These are phyloP conservation scores for Callocephalon fimbriatum DNA, from an alignment of 2,113 vertebrate species.

Conservation along the genomic window DNA sequence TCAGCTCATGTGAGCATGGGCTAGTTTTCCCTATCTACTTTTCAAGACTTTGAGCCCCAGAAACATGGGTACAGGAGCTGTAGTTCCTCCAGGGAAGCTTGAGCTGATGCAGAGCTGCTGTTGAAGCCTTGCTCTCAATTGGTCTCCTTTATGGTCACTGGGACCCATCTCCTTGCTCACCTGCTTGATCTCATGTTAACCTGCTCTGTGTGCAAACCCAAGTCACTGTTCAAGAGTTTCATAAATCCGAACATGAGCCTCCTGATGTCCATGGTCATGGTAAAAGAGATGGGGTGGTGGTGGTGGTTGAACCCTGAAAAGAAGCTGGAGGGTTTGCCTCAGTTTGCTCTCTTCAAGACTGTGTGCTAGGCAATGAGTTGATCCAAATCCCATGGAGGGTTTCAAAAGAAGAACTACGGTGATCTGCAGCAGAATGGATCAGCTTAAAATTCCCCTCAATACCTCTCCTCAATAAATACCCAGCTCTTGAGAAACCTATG, in stretches of 20 bases:
- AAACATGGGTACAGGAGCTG: neutral
- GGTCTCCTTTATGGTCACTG: neutral
- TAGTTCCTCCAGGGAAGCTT: neutral
- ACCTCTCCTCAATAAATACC: neutral
- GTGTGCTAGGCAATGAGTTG: neutral
- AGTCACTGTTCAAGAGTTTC: neutral
- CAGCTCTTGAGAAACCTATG: neutral
- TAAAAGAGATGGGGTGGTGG: neutral
- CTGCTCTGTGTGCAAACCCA: neutral
- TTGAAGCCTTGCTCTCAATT: neutral
- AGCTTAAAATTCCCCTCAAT: neutral
- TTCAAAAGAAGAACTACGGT: neutral
- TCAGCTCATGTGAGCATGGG: neutral
- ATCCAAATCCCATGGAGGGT: neutral
- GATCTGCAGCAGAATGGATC: neutral
- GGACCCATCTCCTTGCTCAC: neutral
- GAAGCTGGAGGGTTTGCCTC: neutral
- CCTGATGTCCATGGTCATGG: accelerated
- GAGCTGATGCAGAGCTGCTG: neutral
- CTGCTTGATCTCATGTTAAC: neutral
- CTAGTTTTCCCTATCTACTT: neutral
- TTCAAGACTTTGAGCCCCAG: neutral
- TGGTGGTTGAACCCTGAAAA: neutral
- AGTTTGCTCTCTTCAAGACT: neutral
- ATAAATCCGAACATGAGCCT: neutral